A percentile compares a stretch with the other conserved stretches of the same genome.
These are phyloP conservation scores for Neocrepidodera transversa DNA, from an alignment of 2,888 invertebrate species.

Conservation along the genomic window DNA sequence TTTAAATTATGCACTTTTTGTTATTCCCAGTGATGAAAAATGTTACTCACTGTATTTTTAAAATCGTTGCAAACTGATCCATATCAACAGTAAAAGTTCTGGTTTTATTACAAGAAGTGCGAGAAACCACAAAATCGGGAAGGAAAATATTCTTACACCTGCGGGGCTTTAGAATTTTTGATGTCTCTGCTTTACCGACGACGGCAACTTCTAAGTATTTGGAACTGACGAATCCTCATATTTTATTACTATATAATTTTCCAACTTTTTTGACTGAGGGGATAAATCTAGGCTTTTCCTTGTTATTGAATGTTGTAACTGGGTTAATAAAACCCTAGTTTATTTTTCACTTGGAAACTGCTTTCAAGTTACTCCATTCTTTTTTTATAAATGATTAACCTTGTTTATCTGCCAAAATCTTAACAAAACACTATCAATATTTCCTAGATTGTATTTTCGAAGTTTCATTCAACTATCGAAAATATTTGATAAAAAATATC, in stretches of 20 bases:
- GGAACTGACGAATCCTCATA: conserved; percentile 45
- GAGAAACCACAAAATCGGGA: conserved; percentile 36
- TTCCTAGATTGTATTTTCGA: no score
- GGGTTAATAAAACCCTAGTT: no score
- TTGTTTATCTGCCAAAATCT: no score
- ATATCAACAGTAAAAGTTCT: conserved; percentile 26
- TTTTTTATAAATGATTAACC: no score
- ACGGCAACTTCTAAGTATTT: conserved; percentile 42
- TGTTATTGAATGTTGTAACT: neutral
- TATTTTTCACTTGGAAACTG: no score
- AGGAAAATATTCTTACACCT: conserved; percentile 48
- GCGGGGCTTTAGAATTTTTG: conserved; percentile 49
- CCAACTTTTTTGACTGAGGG: conserved; percentile 39
- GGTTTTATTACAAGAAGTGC: conserved; percentile 41
- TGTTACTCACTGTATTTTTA: no score
- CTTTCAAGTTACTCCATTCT: no score
- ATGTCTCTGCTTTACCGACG: conserved; percentile 27
- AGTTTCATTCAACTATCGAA: conserved; percentile 10
- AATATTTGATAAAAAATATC: conserved; percentile 11
- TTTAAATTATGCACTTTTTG: no score
- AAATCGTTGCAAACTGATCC: neutral
- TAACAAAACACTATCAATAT: no score
- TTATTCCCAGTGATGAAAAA: no score
- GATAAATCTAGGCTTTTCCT: neutral
- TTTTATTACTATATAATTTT: conserved; percentile 51